Evolutionary conservation across 2,797 vertebrate species (phyloP).

Genomic region (Poliocrania exsul): DNA sequence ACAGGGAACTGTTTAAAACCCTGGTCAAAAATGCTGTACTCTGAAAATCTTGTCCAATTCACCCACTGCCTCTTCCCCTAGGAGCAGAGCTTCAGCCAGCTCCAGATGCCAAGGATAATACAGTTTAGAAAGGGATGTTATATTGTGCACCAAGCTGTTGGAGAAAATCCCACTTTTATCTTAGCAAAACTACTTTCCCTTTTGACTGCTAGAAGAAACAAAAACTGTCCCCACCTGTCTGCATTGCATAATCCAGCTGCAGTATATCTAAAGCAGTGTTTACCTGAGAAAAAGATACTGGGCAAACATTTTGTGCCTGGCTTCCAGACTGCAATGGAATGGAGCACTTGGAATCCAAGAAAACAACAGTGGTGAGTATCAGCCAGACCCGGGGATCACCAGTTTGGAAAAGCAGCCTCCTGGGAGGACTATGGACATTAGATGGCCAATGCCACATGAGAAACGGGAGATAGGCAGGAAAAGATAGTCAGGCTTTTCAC

Average conservation of each 20-base stretch:
- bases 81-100: background rate
- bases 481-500: background rate
- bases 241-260: background rate
- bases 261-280: background rate
- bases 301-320: background rate
- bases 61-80: background rate
- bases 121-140: background rate
- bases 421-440: background rate
- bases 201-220: background rate
- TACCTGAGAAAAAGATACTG: background rate
- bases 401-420: background rate
- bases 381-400: background rate
- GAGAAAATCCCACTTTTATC: background rate
- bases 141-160: background rate
- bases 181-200: background rate
- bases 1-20: background rate
- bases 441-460: background rate
- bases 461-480: background rate
- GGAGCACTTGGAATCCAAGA: background rate
- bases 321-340: background rate
- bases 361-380: rapidly evolving
- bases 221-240: background rate
- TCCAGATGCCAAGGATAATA: background rate
- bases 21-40: background rate
- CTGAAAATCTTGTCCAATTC: background rate